These are phyloP conservation scores for Gyrodactylus salaris DNA, from an alignment of 1,140 invertebrate genomes.

Conservation along the genomic window DNA sequence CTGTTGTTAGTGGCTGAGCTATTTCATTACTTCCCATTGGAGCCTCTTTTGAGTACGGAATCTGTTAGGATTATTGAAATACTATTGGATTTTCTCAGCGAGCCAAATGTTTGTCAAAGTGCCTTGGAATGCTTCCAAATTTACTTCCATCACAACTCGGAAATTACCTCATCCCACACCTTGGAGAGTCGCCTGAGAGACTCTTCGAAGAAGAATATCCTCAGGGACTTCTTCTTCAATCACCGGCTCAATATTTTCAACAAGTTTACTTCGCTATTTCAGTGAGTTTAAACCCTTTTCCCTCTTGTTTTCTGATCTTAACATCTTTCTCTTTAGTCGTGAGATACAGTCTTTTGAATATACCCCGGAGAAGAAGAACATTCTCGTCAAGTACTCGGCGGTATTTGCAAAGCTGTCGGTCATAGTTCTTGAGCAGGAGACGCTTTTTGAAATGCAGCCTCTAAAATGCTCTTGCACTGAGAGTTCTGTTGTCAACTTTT, in stretches of 20 bases:
- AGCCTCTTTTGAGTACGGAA: neutral
- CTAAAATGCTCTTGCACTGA: neutral
- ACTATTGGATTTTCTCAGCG: neutral
- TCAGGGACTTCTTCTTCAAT: neutral
- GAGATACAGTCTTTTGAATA: neutral
- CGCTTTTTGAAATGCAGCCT: neutral
- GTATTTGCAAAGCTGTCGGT: neutral
- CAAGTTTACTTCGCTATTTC: neutral
- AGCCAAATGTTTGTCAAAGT: neutral
- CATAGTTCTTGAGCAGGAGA: neutral
- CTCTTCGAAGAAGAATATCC: neutral
- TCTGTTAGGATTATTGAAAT: neutral
- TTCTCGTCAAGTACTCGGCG: neutral
- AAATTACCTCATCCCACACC: neutral
- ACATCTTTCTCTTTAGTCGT: neutral
- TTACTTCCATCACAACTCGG: neutral
- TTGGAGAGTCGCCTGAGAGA: neutral
- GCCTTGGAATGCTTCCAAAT: neutral
- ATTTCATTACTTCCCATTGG: neutral
- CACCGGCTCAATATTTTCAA: neutral
- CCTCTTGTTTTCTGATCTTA: neutral
- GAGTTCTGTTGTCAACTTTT: neutral
- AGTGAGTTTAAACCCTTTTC: neutral
- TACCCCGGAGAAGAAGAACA: neutral
- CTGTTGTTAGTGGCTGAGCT: neutral